These are phyloP conservation scores for Rallus limicola DNA, from an alignment of 2,113 vertebrate genomes.

Conservation along the genomic window DNA sequence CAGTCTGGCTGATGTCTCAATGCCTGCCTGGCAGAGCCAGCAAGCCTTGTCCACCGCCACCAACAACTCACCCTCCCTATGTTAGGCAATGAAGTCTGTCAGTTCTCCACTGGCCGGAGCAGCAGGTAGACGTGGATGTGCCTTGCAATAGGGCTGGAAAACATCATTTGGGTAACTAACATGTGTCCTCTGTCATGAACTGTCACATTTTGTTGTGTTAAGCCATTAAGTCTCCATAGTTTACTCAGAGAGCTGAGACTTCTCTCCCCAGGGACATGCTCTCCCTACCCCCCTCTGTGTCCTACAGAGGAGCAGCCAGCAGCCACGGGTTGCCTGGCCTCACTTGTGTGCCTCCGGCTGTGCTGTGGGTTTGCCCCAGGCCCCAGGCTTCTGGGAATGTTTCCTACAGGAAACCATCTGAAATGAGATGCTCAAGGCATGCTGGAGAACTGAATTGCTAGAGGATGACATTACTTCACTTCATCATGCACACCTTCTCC, in stretches of 20 bases:
- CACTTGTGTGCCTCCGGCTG: neutral
- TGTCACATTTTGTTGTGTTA: neutral
- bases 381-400: accelerated
- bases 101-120: neutral
- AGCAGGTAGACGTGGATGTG: neutral
- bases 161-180: neutral
- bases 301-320: too few relatives aligned
- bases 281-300: neutral
- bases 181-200: accelerated
- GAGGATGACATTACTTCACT: neutral
- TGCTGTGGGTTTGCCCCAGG: neutral
- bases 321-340: neutral
- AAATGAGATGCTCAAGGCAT: accelerated
- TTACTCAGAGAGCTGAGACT: neutral
- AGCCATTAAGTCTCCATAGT: neutral
- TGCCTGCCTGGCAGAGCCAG: neutral
- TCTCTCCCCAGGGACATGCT: neutral
- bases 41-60: neutral
- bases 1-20: neutral
- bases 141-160: neutral
- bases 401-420: neutral
- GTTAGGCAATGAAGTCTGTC: neutral
- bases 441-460: neutral
- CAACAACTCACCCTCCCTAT: neutral
- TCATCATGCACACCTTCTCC: neutral